These are phyloP conservation scores for Oncorhynchus mykiss DNA, from an alignment of 2,113 vertebrate species.

Conservation along the genomic window DNA sequence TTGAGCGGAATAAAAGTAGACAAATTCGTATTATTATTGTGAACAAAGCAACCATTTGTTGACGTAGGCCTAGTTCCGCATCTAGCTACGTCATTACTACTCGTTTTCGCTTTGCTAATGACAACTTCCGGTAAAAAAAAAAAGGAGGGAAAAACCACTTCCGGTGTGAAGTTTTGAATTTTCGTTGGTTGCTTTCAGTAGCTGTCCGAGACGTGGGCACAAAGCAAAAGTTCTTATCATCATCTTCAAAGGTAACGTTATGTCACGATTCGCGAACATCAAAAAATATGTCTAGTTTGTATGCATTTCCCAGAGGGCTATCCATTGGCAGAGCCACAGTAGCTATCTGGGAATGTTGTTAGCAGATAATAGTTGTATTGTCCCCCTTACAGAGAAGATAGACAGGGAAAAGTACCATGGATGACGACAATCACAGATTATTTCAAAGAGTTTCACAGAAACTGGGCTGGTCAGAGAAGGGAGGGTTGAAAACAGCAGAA, in stretches of 20 bases:
- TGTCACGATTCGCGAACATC: neutral
- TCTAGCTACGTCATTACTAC: no score
- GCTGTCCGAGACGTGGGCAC: neutral
- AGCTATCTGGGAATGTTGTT: neutral
- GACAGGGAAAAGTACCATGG: slow-evolving; percentile 47
- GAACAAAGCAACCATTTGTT: no score
- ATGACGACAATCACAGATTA: slow-evolving; percentile 34
- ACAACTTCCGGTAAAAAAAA: neutral
- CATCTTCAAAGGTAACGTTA: neutral
- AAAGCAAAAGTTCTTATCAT: neutral
- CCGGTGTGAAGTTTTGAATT: slow-evolving; percentile 26
- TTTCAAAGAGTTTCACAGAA: slow-evolving; percentile 69
- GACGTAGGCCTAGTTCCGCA: no score
- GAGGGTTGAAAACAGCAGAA: slow-evolving; percentile 56
- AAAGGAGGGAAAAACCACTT: no score
- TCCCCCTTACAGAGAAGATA: neutral
- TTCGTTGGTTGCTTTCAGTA: neutral
- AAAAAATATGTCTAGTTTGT: no score
- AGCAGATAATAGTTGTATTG: no score
- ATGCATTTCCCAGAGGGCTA: no score
- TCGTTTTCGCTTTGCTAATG: neutral
- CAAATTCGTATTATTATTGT: no score
- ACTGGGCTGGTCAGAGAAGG: slow-evolving; percentile 60
- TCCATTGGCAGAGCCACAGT: no score
- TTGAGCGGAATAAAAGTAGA: no score